Percentiles rank a stretch among this genome's conserved stretches.
phyloP scores from a whole-genome alignment of 64 coral and sea anemone species.

The Anthopleura sola region DNA sequence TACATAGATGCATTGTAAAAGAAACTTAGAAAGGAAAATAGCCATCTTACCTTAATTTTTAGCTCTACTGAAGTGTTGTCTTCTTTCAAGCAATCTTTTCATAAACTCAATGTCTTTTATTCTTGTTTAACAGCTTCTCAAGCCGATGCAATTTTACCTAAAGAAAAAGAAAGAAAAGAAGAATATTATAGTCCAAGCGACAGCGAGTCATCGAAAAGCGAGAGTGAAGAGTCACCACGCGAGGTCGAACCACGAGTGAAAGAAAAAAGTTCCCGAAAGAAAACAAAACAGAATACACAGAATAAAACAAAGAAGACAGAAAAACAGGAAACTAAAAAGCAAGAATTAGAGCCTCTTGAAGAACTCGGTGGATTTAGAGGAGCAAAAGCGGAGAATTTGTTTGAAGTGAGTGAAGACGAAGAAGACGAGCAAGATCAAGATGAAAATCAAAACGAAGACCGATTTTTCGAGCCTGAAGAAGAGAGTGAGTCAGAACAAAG shows the following conservation, averaged over 20 bases:
- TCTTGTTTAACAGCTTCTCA: constrained; percentile 53
- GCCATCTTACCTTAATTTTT: too few relatives aligned
- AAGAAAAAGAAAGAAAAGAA: constrained; percentile 58
- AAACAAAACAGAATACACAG: constrained; percentile 50
- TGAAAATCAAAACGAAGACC: constrained; percentile 13
- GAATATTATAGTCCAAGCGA: constrained; percentile 76
- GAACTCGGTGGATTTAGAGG: constrained; percentile 32
- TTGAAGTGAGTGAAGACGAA: constrained; percentile 59
- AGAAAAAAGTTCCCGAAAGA: constrained; percentile 12
- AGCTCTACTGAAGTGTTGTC: too few relatives aligned
- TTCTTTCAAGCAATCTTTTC: too few relatives aligned
- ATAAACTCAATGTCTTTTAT: not conserved
- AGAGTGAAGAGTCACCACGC: constrained; percentile 33
- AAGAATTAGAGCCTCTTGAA: not conserved
- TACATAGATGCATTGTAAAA: too few relatives aligned
- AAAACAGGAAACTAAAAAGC: not conserved
- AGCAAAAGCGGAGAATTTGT: constrained; percentile 51
- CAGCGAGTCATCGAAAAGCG: constrained; percentile 43
- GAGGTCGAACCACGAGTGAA: constrained; percentile 12
- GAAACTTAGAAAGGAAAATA: too few relatives aligned
- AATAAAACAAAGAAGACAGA: constrained; percentile 17
- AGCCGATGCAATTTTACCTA: constrained; percentile 65
- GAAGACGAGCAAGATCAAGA: not conserved
- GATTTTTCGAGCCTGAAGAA: constrained; percentile 56
- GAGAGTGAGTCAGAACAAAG: constrained; percentile 13